These are phyloP conservation scores for Drosophila neotestacea DNA, from an alignment of 2,888 invertebrate genomes.

Conservation along the genomic window DNA sequence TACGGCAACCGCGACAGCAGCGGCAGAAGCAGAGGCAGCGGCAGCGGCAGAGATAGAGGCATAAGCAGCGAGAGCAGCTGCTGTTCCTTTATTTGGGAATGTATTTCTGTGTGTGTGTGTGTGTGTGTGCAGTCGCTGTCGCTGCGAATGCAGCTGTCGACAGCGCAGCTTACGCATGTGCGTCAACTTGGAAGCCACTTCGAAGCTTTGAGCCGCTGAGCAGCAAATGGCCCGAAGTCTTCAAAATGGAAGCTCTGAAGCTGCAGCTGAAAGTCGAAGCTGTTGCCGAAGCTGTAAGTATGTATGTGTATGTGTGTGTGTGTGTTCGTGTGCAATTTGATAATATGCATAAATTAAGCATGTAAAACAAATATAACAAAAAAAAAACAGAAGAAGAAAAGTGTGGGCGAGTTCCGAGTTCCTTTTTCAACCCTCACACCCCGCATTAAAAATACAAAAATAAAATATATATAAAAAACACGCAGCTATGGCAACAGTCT, in stretches of 20 bases:
- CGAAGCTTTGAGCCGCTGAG: constrained; percentile 42
- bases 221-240: constrained; percentile 1
- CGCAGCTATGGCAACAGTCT: constrained; percentile 26
- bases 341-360: constrained; percentile 51
- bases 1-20: neutral
- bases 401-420: constrained; percentile 28
- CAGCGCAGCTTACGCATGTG: constrained; percentile 66
- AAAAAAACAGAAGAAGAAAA: too few relatives aligned
- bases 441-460: neutral
- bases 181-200: constrained; percentile 54
- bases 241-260: constrained; percentile 33
- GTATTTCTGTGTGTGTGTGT: constrained; percentile 16
- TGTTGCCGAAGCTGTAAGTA: constrained; percentile 44
- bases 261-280: constrained; percentile 45
- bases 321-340: constrained; percentile 42
- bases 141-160: constrained; percentile 46
- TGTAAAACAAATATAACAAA: constrained; percentile 30
- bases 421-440: neutral
- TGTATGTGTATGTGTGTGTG: neutral
- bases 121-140: constrained; percentile 10
- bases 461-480: neutral
- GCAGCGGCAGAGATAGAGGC: neutral
- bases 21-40: neutral
- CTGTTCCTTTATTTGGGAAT: constrained; percentile 21
- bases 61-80: constrained; percentile 32